Conservation (phyloP, 2,888 invertebrate species). For the Sesia bembeciformis region DNA sequence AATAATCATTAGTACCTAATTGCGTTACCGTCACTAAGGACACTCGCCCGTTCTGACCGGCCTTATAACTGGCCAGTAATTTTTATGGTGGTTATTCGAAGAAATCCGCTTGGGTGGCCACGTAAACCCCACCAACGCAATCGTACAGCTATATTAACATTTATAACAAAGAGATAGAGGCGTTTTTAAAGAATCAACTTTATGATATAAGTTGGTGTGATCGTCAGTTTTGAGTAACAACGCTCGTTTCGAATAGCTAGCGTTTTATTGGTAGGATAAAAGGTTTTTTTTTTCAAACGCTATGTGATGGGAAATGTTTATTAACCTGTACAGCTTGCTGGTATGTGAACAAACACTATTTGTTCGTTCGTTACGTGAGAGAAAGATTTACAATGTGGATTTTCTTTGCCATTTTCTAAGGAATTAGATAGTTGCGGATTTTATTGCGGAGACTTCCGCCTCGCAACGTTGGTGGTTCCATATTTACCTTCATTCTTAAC, state of each 20-base stretch:
- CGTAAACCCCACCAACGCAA: background rate
- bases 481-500: no score
- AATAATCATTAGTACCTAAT: background rate
- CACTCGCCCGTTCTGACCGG: background rate
- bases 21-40: background rate
- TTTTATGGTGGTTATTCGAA: conserved; percentile 42
- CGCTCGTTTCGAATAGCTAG: conserved; percentile 25
- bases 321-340: background rate
- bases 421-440: background rate
- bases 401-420: background rate
- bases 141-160: background rate
- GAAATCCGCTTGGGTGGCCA: conserved; percentile 51
- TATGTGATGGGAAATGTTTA: background rate
- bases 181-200: background rate
- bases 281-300: conserved; percentile 17
- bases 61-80: conserved; percentile 16
- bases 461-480: no score
- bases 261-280: conserved; percentile 41
- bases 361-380: background rate
- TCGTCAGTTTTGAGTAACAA: conserved; percentile 15
- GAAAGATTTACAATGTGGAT: background rate
- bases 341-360: background rate
- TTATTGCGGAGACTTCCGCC: no score
- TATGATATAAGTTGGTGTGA: background rate
- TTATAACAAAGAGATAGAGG: background rate